Conservation (phyloP, 2,888 invertebrate species). For the Metopia argyrocephala region DNA sequence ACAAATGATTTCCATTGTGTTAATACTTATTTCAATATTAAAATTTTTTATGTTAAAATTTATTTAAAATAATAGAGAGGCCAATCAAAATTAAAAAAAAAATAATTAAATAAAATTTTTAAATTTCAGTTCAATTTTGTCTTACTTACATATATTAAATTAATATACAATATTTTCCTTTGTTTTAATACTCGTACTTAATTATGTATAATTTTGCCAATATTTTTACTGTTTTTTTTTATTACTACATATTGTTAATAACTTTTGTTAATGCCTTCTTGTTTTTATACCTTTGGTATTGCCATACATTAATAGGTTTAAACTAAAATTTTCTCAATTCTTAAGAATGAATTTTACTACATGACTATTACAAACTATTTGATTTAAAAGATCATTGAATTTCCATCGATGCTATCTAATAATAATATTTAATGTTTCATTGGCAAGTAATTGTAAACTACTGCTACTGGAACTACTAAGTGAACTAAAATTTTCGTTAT, state of each 20-base stretch:
- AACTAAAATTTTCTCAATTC: neutral
- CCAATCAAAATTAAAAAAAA: too few species aligned
- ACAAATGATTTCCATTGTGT: too few species aligned
- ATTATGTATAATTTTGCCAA: constrained; percentile 6
- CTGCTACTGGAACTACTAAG: constrained; percentile 21
- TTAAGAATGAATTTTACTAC: constrained; percentile 20
- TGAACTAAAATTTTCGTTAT: constrained; percentile 62
- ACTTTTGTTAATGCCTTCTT: too few species aligned
- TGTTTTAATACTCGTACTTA: neutral
- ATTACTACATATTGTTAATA: too few species aligned
- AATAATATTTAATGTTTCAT: constrained; percentile 35
- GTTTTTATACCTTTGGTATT: constrained; percentile 43
- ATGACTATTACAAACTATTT: constrained; percentile 22
- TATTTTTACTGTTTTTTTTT: neutral
- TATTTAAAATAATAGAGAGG: neutral
- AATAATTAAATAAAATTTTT: constrained; percentile 23
- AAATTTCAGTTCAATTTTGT: neutral
- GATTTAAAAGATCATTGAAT: constrained; percentile 19
- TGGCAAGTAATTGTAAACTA: constrained; percentile 25
- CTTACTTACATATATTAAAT: constrained; percentile 3
- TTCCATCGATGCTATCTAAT: constrained; percentile 64
- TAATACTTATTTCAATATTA: too few species aligned
- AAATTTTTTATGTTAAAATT: neutral
- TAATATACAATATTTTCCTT: constrained; percentile 23
- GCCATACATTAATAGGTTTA: constrained; percentile 1